phyloP scores from a whole-genome alignment of 2,113 vertebrate genomes.

The Percina caprodes region DNA sequence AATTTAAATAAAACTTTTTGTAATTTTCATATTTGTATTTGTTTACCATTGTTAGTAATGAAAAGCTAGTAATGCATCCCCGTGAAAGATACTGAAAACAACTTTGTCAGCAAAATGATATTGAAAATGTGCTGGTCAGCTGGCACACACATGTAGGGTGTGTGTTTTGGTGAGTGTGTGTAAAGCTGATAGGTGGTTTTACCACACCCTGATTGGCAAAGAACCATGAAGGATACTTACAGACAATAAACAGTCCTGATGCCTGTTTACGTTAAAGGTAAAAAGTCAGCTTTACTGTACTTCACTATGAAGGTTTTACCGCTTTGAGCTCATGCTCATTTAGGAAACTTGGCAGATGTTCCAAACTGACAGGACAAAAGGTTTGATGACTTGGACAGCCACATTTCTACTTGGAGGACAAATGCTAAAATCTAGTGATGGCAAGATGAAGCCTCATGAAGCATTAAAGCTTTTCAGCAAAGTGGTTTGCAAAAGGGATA shows the following conservation, averaged over 20 bases:
- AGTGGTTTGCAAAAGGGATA: no score
- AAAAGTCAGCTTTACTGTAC: not conserved
- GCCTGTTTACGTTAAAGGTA: no score
- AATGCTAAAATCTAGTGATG: no score
- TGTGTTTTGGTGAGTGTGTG: constrained; percentile 31
- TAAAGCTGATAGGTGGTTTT: constrained; percentile 54
- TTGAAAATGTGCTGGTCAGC: constrained; percentile 1
- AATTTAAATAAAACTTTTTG: constrained; percentile 11
- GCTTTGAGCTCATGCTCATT: no score
- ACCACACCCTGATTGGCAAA: constrained; percentile 63
- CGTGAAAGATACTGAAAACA: not conserved
- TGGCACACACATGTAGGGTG: constrained; percentile 46
- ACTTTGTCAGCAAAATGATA: not conserved
- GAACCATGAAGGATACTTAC: not conserved
- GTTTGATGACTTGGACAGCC: no score
- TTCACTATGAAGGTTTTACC: not conserved
- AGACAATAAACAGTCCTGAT: not conserved
- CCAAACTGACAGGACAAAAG: no score
- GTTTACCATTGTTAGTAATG: constrained; percentile 10
- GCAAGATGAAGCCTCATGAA: no score
- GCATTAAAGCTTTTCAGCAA: no score
- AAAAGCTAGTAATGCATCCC: not conserved
- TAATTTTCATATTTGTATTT: constrained; percentile 31
- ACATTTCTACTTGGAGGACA: no score
- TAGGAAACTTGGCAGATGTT: no score